These are phyloP conservation scores for Polyommatus icarus DNA, from an alignment of 2,888 invertebrate genomes.

Conservation along the genomic window DNA sequence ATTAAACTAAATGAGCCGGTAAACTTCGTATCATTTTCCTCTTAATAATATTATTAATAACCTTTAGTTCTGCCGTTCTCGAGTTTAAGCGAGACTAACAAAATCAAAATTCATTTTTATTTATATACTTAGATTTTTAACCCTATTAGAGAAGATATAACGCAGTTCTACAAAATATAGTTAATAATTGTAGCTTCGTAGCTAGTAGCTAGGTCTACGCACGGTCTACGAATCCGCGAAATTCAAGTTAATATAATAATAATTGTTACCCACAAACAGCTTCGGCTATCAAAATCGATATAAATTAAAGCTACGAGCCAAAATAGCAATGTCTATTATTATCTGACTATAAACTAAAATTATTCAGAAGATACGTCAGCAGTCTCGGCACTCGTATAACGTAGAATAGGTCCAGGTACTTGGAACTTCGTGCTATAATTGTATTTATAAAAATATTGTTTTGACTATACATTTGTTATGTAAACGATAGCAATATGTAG, in stretches of 20 bases:
- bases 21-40: too few species aligned
- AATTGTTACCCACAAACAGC: not conserved
- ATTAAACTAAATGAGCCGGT: too few species aligned
- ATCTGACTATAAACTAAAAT: constrained; percentile 2
- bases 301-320: not conserved
- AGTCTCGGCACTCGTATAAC: not conserved
- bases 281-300: constrained; percentile 1
- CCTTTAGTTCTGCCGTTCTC: too few species aligned
- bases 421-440: not conserved
- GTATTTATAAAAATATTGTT: not conserved
- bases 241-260: not conserved
- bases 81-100: too few species aligned
- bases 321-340: constrained; percentile 28
- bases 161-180: not conserved
- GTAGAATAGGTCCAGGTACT: not conserved
- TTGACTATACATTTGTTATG: too few species aligned
- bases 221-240: not conserved
- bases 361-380: constrained; percentile 21
- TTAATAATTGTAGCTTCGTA: not conserved
- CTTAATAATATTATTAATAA: too few species aligned
- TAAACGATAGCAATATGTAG: too few species aligned
- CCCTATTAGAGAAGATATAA: too few species aligned
- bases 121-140: too few species aligned
- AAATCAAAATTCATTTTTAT: too few species aligned
- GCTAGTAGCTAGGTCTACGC: not conserved